Conservation (phyloP, 2,797 vertebrate genomes). For the Galago senegalensis region DNA sequence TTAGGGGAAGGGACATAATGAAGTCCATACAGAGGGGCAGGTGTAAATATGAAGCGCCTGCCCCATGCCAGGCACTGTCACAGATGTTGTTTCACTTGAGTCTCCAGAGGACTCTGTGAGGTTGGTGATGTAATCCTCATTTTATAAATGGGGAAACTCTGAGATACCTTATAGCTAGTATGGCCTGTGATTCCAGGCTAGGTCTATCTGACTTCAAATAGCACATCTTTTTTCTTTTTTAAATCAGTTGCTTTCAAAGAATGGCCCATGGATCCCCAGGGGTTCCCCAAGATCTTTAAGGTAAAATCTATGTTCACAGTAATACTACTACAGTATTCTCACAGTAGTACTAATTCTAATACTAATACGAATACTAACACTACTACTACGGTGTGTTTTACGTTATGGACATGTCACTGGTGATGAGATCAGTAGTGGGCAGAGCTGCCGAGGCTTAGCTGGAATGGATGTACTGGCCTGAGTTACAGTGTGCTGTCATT, state of each 20-base stretch:
- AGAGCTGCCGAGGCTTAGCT: background rate
- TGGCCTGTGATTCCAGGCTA: background rate
- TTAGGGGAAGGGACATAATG: background rate
- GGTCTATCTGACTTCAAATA: background rate
- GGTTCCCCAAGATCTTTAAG: background rate
- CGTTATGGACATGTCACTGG: background rate
- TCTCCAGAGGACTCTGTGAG: background rate
- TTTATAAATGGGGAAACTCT: background rate
- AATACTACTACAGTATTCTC: background rate
- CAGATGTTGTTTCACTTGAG: background rate
- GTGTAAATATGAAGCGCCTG: background rate
- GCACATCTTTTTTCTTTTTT: background rate
- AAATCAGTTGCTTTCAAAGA: background rate
- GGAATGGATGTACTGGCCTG: background rate
- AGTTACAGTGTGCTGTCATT: accelerated
- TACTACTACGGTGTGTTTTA: background rate
- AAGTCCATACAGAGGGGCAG: background rate
- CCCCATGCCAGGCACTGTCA: accelerated
- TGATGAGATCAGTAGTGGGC: accelerated
- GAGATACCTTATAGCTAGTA: background rate
- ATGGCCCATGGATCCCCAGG: background rate
- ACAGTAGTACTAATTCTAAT: background rate
- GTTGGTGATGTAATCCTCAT: background rate
- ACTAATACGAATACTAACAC: background rate
- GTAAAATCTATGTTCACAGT: background rate